Conservation (phyloP, 1,140 invertebrate species). For the Drosophila nasuta region DNA sequence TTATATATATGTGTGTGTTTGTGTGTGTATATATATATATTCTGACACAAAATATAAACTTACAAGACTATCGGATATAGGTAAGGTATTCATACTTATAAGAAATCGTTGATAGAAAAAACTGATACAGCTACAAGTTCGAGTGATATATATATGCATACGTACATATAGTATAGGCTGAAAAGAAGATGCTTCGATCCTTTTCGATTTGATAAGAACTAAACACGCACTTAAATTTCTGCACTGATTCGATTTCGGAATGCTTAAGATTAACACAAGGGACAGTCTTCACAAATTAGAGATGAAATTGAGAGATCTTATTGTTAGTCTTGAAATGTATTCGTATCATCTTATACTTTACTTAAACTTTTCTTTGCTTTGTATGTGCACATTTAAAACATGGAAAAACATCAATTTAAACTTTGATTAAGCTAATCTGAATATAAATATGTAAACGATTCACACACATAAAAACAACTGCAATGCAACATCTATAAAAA, state of each 20-base stretch:
- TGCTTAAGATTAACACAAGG: conserved; percentile 75
- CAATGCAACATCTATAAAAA: conserved; percentile 70
- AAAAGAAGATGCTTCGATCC: conserved; percentile 36
- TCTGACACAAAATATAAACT: conserved; percentile 74
- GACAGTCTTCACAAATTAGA: conserved; percentile 78
- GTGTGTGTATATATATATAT: conserved; percentile 59
- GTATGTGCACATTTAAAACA: conserved; percentile 54
- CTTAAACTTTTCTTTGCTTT: conserved; percentile 14
- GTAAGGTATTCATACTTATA: conserved; percentile 30
- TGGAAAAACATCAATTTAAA: conserved; percentile 40
- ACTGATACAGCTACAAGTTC: conserved; percentile 54
- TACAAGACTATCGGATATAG: conserved; percentile 60
- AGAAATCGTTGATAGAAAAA: conserved; percentile 59
- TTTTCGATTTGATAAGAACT: conserved; percentile 36
- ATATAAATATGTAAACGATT: conserved; percentile 13
- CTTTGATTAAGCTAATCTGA: conserved; percentile 20
- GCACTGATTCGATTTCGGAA: conserved; percentile 17
- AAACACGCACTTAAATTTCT: conserved; percentile 33
- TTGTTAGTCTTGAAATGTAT: conserved; percentile 47
- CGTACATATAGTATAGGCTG: conserved; percentile 27
- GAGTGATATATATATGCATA: conserved; percentile 26
- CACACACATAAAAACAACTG: conserved; percentile 41
- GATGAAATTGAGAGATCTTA: conserved; percentile 63
- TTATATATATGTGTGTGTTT: conserved; percentile 19
- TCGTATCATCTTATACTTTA: conserved; percentile 38